Conservation (phyloP, 2,888 invertebrate genomes). For the Drosophila multiciliata region DNA sequence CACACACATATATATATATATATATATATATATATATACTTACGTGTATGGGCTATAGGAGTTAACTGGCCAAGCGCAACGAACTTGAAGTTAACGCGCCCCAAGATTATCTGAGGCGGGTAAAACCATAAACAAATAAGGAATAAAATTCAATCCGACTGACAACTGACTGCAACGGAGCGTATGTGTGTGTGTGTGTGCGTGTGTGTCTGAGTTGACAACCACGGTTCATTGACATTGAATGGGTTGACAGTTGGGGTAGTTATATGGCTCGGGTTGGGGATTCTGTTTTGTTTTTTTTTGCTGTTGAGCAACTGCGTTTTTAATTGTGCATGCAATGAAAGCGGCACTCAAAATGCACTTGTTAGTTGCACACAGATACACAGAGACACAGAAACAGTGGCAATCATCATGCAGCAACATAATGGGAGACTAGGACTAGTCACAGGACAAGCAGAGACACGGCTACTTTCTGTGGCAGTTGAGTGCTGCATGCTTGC, state of each 20-base stretch:
- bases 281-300: conserved; percentile 10
- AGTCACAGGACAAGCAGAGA: conserved; percentile 28
- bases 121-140: conserved; percentile 78
- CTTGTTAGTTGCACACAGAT: conserved; percentile 49
- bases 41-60: conserved; percentile 21
- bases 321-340: conserved; percentile 80
- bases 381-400: conserved; percentile 31
- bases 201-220: conserved; percentile 27
- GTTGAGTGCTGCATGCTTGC: conserved; percentile 46
- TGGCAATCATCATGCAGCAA: conserved; percentile 32
- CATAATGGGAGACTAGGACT: conserved; percentile 27
- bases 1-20: conserved; percentile 15
- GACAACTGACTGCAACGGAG: conserved; percentile 27
- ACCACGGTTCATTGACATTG: conserved; percentile 75
- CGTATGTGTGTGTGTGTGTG: conserved; percentile 19
- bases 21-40: conserved; percentile 9
- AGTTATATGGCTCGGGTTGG: conserved; percentile 32
- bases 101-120: conserved; percentile 76
- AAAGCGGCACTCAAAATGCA: conserved; percentile 74
- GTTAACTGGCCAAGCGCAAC: conserved; percentile 73
- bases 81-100: conserved; percentile 77
- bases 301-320: conserved; percentile 71
- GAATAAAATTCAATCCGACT: conserved; percentile 63
- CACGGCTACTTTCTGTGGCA: conserved; percentile 60
- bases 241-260: conserved; percentile 63